A percentile compares a stretch with the other conserved stretches of the same genome.
Evolutionary conservation across 2,113 vertebrate species (phyloP).

Genomic region (Stercorarius parasiticus): DNA sequence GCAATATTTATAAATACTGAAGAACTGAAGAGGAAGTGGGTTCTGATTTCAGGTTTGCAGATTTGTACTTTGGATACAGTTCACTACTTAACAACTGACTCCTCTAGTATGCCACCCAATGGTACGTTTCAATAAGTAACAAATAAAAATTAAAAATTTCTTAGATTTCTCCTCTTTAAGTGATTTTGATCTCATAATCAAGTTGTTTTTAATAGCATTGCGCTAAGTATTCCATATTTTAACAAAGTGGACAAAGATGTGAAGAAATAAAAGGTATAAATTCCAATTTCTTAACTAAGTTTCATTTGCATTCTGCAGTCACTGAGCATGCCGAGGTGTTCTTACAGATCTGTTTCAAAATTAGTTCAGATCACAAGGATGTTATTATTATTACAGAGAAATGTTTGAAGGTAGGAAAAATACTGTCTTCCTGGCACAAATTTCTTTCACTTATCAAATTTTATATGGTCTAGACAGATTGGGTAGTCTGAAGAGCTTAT

Average conservation of each 20-base stretch:
- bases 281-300: neutral
- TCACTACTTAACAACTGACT: neutral
- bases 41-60: neutral
- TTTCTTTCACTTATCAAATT: neutral
- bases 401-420: neutral
- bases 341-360: neutral
- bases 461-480: neutral
- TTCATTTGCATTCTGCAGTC: neutral
- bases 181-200: neutral
- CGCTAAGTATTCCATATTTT: neutral
- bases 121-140: neutral
- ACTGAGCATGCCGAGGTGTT: neutral
- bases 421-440: neutral
- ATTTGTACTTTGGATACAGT: neutral
- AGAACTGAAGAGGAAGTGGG: neutral
- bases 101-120: neutral
- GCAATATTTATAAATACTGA: neutral
- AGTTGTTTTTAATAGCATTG: neutral
- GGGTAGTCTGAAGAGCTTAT: neutral
- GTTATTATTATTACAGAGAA: neutral
- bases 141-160: neutral
- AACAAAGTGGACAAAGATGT: neutral
- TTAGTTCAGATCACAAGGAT: neutral
- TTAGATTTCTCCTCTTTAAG: neutral
- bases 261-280: neutral